Conservation (phyloP, 2,113 vertebrate species). For the Bubo blakistoni region DNA sequence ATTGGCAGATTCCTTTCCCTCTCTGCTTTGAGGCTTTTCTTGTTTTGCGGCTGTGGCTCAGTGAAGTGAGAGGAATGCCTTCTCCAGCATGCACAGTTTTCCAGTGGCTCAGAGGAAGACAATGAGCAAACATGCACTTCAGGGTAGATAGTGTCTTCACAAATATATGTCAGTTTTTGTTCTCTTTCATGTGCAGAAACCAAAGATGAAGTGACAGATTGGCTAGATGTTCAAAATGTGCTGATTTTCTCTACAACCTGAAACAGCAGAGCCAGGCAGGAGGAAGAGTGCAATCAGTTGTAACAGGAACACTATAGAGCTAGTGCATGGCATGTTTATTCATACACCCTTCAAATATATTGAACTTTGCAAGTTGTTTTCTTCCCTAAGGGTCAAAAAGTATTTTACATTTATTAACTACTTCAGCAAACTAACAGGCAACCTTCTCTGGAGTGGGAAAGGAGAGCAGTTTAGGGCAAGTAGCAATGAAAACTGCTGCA, state of each 20-base stretch:
- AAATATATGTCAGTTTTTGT: slow-evolving; percentile 13
- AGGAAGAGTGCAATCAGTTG: neutral
- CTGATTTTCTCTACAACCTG: neutral
- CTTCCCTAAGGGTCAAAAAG: neutral
- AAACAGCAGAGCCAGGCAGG: neutral
- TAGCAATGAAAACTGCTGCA: neutral
- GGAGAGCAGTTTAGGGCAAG: neutral
- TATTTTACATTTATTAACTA: neutral
- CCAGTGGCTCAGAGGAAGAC: slow-evolving; percentile 14
- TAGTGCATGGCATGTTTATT: neutral
- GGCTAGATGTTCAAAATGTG: neutral
- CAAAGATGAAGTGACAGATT: slow-evolving; percentile 7
- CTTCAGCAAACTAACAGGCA: neutral
- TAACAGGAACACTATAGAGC: neutral
- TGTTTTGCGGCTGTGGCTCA: neutral
- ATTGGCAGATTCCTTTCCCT: slow-evolving; percentile 18
- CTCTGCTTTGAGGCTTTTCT: neutral
- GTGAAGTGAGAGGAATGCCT: slow-evolving; percentile 25
- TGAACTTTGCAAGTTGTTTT: neutral
- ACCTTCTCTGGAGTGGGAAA: neutral
- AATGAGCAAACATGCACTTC: slow-evolving; percentile 28
- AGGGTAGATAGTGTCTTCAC: slow-evolving; percentile 22
- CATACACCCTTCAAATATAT: neutral
- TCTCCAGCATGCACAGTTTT: neutral
- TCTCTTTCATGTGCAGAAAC: neutral